Conservation (phyloP, 1,140 invertebrate genomes). For the Brachionus asplanchnoidis region DNA sequence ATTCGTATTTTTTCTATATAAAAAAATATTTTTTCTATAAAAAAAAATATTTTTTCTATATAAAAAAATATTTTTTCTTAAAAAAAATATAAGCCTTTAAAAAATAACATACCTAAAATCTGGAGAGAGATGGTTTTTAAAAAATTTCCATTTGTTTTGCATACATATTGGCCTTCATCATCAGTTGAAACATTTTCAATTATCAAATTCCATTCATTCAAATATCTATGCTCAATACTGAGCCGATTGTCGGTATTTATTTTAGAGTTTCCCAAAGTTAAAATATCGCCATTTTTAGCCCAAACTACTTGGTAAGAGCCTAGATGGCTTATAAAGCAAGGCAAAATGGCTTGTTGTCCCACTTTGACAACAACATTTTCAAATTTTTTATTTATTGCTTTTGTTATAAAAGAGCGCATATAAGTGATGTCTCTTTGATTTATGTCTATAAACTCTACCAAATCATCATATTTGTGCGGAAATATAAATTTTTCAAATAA, state of each 20-base stretch:
- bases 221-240: constrained; percentile 9
- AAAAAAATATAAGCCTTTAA: too few species aligned
- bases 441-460: too few species aligned
- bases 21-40: too few species aligned
- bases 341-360: constrained; percentile 12
- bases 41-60: too few species aligned
- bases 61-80: too few species aligned
- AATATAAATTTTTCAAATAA: too few species aligned
- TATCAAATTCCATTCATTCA: constrained; percentile 34
- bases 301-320: constrained; percentile 9
- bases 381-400: not conserved
- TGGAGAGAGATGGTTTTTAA: not conserved
- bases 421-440: too few species aligned
- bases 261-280: constrained; percentile 2
- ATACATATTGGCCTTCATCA: constrained; percentile 17
- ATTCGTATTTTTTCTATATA: too few species aligned
- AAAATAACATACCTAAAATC: not conserved
- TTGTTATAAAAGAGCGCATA: too few species aligned
- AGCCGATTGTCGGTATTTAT: constrained; percentile 9
- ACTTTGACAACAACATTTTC: constrained; percentile 20
- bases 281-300: constrained; percentile 17
- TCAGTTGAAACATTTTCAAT: constrained; percentile 21
- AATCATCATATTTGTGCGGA: too few species aligned
- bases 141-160: constrained; percentile 34
- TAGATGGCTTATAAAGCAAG: constrained; percentile 1